phyloP scores from a whole-genome alignment of 2,888 invertebrate genomes.

The Leptothorax acervorum region DNA sequence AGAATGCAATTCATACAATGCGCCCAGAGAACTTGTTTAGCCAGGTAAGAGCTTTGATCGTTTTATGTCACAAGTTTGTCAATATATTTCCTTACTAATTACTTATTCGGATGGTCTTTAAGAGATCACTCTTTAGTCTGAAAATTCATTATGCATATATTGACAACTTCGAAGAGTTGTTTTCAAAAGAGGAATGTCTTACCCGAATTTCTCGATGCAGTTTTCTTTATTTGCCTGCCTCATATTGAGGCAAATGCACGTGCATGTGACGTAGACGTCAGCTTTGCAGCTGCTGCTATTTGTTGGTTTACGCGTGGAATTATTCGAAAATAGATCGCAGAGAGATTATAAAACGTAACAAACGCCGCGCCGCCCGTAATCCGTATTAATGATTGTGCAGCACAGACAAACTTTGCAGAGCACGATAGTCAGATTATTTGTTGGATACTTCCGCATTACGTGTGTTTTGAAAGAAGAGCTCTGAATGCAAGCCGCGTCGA shows the following conservation, averaged over 20 bases:
- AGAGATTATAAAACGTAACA: slow-evolving; percentile 74
- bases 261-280: slow-evolving; percentile 72
- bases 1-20: background rate
- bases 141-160: slow-evolving; percentile 27
- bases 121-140: background rate
- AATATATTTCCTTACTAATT: slow-evolving; percentile 10
- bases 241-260: slow-evolving; percentile 69
- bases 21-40: background rate
- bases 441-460: slow-evolving; percentile 5
- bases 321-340: slow-evolving; percentile 82
- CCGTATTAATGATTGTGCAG: slow-evolving; percentile 81
- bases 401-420: slow-evolving; percentile 31
- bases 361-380: slow-evolving; percentile 71
- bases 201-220: slow-evolving; percentile 24
- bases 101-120: background rate
- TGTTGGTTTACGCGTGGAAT: slow-evolving; percentile 83
- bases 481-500: background rate
- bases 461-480: background rate
- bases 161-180: background rate
- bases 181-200: slow-evolving; percentile 2
- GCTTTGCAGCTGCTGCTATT: slow-evolving; percentile 82
- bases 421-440: background rate
- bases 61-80: slow-evolving; percentile 32
- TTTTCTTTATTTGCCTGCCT: slow-evolving; percentile 57
- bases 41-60: slow-evolving; percentile 54